Evolutionary conservation across 2,113 vertebrate genomes (phyloP).

Genomic region (Gobio gobio): DNA sequence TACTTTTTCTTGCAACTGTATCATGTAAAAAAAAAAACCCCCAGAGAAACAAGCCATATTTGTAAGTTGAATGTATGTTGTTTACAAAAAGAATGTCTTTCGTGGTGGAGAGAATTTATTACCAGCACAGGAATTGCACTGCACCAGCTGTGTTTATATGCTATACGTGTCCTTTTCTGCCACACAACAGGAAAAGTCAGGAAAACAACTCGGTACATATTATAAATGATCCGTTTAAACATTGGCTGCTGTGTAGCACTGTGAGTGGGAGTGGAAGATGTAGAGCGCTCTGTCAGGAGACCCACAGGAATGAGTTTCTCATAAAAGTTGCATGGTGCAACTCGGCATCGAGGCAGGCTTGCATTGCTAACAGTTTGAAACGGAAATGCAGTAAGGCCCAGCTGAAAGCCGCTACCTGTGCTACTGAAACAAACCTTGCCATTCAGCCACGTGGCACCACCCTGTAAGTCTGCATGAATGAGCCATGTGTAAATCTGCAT

Average conservation of each 20-base stretch:
- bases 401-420: constrained; percentile 45
- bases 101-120: constrained; percentile 74
- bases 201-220: constrained; percentile 57
- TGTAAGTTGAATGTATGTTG: neutral
- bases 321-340: constrained; percentile 70
- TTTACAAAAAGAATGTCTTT: constrained; percentile 57
- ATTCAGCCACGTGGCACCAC: constrained; percentile 49
- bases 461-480: neutral
- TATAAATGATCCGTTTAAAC: constrained; percentile 48
- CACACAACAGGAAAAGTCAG: constrained; percentile 48
- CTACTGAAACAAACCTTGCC: constrained; percentile 45
- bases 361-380: constrained; percentile 14
- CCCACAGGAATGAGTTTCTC: constrained; percentile 66
- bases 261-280: constrained; percentile 35
- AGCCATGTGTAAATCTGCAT: neutral
- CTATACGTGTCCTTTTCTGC: constrained; percentile 61
- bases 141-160: constrained; percentile 54
- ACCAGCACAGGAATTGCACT: constrained; percentile 64
- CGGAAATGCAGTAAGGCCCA: constrained; percentile 41
- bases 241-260: constrained; percentile 39
- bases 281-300: constrained; percentile 67
- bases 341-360: constrained; percentile 34
- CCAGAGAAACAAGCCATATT: no score
- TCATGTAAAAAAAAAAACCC: no score
- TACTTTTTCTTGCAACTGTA: no score